A percentile compares a stretch with the other conserved stretches of the same genome.
These are phyloP conservation scores for Sturmia bella DNA, from an alignment of 2,888 invertebrate species.

Conservation along the genomic window DNA sequence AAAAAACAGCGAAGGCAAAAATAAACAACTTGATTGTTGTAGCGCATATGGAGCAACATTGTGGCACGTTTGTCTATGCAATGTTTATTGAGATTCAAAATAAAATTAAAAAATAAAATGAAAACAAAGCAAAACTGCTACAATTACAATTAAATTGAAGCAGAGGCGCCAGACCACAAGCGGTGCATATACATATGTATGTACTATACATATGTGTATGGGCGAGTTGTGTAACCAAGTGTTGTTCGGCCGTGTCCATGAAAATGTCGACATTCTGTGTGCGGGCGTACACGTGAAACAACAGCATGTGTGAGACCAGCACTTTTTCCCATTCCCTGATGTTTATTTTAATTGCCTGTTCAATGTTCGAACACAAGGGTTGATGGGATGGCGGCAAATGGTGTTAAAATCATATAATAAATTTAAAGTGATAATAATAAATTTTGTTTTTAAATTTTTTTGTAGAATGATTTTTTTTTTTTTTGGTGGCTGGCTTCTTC, in stretches of 20 bases:
- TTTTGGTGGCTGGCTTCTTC: too few relatives aligned
- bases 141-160: slow-evolving; percentile 36
- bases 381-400: not conserved
- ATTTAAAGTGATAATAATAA: not conserved
- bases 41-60: slow-evolving; percentile 49
- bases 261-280: not conserved
- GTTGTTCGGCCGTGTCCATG: slow-evolving; percentile 27
- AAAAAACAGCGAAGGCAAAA: not conserved
- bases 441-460: slow-evolving; percentile 1
- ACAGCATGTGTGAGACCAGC: not conserved
- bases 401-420: not conserved
- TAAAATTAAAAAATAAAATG: too few relatives aligned
- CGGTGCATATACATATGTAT: too few relatives aligned
- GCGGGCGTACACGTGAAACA: not conserved
- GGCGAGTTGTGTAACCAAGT: slow-evolving; percentile 7
- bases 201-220: not conserved
- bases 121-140: slow-evolving; percentile 27
- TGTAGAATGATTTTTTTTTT: not conserved
- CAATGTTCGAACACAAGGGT: not conserved
- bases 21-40: slow-evolving; percentile 20
- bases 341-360: slow-evolving; percentile 43
- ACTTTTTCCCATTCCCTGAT: not conserved
- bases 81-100: slow-evolving; percentile 50
- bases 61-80: slow-evolving; percentile 46
- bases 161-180: slow-evolving; percentile 54